phyloP scores from a whole-genome alignment of 2,888 invertebrate species.

The Euclidia mi region DNA sequence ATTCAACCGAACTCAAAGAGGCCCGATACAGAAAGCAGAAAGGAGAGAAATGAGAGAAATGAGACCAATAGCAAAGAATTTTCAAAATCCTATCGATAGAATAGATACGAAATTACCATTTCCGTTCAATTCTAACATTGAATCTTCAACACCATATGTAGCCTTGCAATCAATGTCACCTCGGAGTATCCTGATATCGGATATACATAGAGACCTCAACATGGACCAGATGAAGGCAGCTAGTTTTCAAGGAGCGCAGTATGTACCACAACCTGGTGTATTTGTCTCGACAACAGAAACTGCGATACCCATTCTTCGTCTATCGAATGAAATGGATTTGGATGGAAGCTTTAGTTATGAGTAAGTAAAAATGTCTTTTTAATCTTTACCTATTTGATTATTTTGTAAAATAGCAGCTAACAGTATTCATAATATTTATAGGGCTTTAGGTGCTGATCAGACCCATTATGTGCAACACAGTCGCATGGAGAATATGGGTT shows the following conservation, averaged over 20 bases:
- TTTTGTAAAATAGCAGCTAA: too few species aligned
- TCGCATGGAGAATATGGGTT: constrained; percentile 89
- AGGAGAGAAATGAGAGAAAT: constrained; percentile 71
- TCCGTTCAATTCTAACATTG: constrained; percentile 56
- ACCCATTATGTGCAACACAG: constrained; percentile 89
- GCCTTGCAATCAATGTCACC: constrained; percentile 65
- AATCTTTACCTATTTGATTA: too few species aligned
- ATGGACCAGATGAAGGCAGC: constrained; percentile 75
- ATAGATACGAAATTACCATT: constrained; percentile 72
- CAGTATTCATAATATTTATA: constrained; percentile 48
- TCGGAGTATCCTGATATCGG: constrained; percentile 77
- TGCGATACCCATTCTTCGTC: constrained; percentile 85
- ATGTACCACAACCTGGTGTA: constrained; percentile 71
- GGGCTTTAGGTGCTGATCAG: constrained; percentile 87
- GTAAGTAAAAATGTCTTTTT: constrained; percentile 70
- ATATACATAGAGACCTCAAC: constrained; percentile 70
- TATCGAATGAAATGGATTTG: constrained; percentile 89
- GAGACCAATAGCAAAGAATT: constrained; percentile 61
- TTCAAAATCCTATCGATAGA: constrained; percentile 75
- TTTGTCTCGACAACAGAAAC: constrained; percentile 81
- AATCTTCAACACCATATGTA: constrained; percentile 47
- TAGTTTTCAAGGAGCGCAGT: constrained; percentile 69
- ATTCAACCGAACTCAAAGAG: constrained; percentile 65
- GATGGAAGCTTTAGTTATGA: constrained; percentile 90
- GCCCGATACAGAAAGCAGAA: constrained; percentile 50